phyloP scores from a whole-genome alignment of 2,888 invertebrate genomes.

The Spilosoma lubricipeda region DNA sequence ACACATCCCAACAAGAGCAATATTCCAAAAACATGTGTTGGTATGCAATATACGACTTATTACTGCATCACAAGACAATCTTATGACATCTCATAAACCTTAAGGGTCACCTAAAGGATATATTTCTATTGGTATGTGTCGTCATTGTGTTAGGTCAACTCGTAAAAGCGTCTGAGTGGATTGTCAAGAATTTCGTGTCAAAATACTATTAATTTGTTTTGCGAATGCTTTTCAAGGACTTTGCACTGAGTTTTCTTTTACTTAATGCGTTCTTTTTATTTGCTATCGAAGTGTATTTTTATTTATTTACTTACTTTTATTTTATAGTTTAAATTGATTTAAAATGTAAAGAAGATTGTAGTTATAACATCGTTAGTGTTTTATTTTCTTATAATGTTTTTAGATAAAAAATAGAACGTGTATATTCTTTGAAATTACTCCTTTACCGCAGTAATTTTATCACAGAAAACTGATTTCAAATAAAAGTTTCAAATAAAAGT shows the following conservation, averaged over 20 bases:
- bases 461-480: too few species aligned
- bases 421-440: too few species aligned
- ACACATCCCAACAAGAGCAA: slow-evolving; percentile 28
- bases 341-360: neutral
- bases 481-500: too few species aligned
- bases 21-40: slow-evolving; percentile 51
- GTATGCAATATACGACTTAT: slow-evolving; percentile 65
- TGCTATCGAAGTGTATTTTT: neutral
- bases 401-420: too few species aligned
- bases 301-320: neutral
- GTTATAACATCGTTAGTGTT: neutral
- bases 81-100: slow-evolving; percentile 64
- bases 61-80: slow-evolving; percentile 45
- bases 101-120: slow-evolving; percentile 60
- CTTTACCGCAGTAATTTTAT: too few species aligned
- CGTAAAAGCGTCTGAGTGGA: slow-evolving; percentile 39
- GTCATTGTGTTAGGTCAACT: slow-evolving; percentile 41
- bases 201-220: slow-evolving; percentile 33
- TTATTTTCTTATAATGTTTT: too few species aligned
- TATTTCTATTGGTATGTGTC: slow-evolving; percentile 45
- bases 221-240: slow-evolving; percentile 21
- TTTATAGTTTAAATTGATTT: neutral
- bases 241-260: neutral
- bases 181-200: slow-evolving; percentile 24
- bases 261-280: neutral